Percentiles rank a stretch among this genome's conserved stretches.
phyloP scores from a whole-genome alignment of 1,140 invertebrate species.

The Trichonephila clavipes region DNA sequence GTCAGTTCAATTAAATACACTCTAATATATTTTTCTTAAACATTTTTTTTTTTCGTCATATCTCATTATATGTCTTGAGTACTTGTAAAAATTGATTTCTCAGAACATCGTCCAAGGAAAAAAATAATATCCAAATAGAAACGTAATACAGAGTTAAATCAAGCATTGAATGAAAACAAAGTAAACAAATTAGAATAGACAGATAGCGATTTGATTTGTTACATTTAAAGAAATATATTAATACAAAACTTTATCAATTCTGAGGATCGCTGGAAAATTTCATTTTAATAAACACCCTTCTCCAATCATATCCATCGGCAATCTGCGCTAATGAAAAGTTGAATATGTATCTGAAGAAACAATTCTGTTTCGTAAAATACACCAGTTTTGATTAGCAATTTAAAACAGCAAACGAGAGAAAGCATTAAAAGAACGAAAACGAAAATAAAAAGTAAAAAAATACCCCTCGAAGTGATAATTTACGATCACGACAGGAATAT shows the following conservation, averaged over 20 bases:
- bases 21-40: no score
- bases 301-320: not conserved
- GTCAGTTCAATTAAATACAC: no score
- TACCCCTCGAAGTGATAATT: slow-evolving; percentile 24
- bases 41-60: no score
- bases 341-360: slow-evolving; percentile 4
- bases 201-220: not conserved
- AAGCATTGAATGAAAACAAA: not conserved
- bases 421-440: not conserved
- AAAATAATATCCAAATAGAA: no score
- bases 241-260: not conserved
- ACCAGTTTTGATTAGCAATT: slow-evolving; percentile 42
- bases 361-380: not conserved
- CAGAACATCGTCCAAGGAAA: no score
- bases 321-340: not conserved
- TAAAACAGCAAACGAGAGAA: slow-evolving; percentile 29
- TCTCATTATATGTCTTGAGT: no score
- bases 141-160: not conserved
- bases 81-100: not conserved
- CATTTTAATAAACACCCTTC: not conserved
- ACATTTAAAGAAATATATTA: not conserved
- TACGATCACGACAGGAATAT: slow-evolving; percentile 30
- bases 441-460: not conserved
- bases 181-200: not conserved
- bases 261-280: not conserved